Conservation (phyloP, 2,797 vertebrate species). For the Trematomus bernacchii region DNA sequence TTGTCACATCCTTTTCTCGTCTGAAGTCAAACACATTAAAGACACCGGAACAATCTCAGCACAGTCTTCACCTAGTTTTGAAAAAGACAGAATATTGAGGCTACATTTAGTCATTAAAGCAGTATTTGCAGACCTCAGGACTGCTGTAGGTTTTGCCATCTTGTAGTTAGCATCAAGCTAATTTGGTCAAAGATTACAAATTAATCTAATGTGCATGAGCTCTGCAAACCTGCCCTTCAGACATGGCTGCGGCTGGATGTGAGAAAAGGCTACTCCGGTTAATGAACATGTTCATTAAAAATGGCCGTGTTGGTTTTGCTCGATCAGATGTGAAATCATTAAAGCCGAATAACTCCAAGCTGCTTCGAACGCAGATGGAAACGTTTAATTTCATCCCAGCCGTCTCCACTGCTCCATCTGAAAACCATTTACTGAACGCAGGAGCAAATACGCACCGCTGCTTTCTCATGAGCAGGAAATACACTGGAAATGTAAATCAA, state of each 20-base stretch:
- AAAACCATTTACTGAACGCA: neutral
- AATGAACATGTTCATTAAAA: constrained; percentile 56
- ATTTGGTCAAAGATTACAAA: neutral
- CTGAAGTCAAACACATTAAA: neutral
- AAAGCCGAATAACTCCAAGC: constrained; percentile 38
- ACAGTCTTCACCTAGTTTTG: too few species aligned
- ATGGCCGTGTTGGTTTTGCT: constrained; percentile 37
- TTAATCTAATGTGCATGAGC: constrained; percentile 8
- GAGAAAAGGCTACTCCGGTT: constrained; percentile 7
- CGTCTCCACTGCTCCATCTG: constrained; percentile 3
- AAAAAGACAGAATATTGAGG: neutral
- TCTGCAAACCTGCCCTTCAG: constrained; percentile 19
- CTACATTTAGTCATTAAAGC: neutral
- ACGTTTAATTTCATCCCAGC: constrained; percentile 24
- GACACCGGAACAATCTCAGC: neutral
- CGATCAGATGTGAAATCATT: constrained; percentile 49
- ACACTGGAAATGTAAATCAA: neutral
- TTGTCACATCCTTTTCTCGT: neutral
- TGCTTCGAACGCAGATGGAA: constrained; percentile 34
- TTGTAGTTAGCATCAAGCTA: neutral
- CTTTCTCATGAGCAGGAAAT: neutral
- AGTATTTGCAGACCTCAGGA: neutral
- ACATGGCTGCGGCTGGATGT: constrained; percentile 11
- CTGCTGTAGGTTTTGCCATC: neutral
- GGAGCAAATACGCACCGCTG: constrained; percentile 6